A percentile compares a stretch with the other conserved stretches of the same genome.
These are phyloP conservation scores for Otus scops DNA, from an alignment of 2,797 vertebrate genomes.

Conservation along the genomic window DNA sequence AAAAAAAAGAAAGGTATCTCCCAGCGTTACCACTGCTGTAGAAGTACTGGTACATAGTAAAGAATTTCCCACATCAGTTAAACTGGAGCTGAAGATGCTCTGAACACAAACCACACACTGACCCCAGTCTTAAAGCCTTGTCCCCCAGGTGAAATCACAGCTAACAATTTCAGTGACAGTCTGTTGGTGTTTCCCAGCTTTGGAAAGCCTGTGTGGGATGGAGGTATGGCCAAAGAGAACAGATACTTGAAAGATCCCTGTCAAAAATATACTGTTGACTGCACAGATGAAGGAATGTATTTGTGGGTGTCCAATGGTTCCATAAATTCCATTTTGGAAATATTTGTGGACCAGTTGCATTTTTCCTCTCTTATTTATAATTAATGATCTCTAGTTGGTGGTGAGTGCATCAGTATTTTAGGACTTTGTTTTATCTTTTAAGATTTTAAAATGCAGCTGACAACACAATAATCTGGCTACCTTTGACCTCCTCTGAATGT, in stretches of 20 bases:
- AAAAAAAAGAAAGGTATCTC: background rate
- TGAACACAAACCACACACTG: background rate
- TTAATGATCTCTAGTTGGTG: background rate
- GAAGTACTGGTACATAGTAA: background rate
- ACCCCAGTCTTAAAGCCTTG: background rate
- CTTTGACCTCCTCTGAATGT: background rate
- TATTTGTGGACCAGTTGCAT: background rate
- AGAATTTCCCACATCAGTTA: background rate
- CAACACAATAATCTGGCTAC: background rate
- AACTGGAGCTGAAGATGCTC: conserved; percentile 5
- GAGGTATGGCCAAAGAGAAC: background rate
- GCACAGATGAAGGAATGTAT: background rate
- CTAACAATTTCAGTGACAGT: background rate
- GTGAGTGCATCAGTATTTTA: background rate
- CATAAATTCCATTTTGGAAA: background rate
- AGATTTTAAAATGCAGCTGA: background rate
- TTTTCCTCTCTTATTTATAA: background rate
- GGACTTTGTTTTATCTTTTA: background rate
- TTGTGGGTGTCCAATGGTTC: background rate
- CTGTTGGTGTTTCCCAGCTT: background rate
- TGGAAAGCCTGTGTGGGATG: background rate
- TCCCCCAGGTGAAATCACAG: background rate
- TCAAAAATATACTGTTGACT: background rate
- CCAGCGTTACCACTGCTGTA: background rate
- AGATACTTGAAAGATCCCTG: background rate